Conservation (phyloP, 92 coral and sea anemone species). For the Phenganax marumi region DNA sequence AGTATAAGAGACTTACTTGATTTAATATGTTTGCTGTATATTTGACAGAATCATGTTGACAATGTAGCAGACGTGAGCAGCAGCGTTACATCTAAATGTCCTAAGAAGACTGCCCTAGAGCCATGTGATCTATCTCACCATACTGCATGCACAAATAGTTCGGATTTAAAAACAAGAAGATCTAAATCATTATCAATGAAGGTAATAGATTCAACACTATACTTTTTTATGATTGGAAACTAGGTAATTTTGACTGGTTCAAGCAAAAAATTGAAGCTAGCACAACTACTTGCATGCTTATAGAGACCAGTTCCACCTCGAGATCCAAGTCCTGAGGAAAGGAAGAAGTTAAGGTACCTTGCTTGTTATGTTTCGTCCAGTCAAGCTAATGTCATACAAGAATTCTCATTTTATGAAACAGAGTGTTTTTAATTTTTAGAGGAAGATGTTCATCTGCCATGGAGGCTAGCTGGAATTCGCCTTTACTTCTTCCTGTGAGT, state of each 20-base stretch:
- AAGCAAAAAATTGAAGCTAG: background rate
- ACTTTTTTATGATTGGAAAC: background rate
- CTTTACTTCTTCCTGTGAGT: slow-evolving; percentile 35
- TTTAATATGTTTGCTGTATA: background rate
- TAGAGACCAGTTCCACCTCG: slow-evolving; percentile 95
- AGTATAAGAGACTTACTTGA: background rate
- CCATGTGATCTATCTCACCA: slow-evolving; percentile 83
- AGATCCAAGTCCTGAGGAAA: slow-evolving; percentile 89
- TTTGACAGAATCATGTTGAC: background rate
- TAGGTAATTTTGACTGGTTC: background rate
- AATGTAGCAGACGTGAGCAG: background rate
- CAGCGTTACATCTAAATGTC: slow-evolving; percentile 37
- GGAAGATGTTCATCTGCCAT: slow-evolving; percentile 32
- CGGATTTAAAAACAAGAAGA: slow-evolving; percentile 54
- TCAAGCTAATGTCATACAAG: background rate
- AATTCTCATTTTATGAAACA: background rate
- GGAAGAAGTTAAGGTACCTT: slow-evolving; percentile 74
- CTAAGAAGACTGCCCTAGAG: slow-evolving; percentile 38
- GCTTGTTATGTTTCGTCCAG: background rate
- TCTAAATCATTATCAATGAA: slow-evolving; percentile 68
- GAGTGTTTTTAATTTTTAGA: slow-evolving; percentile 6
- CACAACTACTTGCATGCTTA: background rate
- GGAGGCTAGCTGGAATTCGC: slow-evolving; percentile 44
- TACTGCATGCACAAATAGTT: slow-evolving; percentile 55
- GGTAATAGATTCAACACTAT: slow-evolving; percentile 49